These are phyloP conservation scores for Phylloscopus collybita DNA, from an alignment of 2,797 vertebrate genomes.

Conservation along the genomic window DNA sequence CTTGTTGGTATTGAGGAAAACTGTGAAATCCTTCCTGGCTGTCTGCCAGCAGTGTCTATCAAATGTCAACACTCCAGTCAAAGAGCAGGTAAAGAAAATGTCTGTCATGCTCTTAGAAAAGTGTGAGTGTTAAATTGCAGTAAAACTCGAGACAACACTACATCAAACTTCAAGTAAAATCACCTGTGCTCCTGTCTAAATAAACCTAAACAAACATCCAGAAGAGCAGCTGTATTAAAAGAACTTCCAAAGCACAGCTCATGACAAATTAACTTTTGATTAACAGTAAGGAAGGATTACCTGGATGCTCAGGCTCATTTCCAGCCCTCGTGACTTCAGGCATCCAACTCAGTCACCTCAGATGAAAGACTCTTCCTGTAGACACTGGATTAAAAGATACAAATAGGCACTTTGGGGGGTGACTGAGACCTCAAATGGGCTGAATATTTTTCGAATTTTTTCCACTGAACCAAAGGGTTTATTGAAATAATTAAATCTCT, in stretches of 20 bases:
- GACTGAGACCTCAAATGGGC: not conserved
- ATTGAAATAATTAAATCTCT: not conserved
- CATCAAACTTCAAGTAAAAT: not conserved
- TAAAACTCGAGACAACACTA: not conserved
- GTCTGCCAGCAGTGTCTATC: slow-evolving; percentile 98
- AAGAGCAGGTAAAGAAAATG: slow-evolving; percentile 90
- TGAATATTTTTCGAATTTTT: not conserved
- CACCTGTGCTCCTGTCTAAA: not conserved
- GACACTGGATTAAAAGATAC: not conserved
- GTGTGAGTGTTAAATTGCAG: not conserved
- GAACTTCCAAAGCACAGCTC: not conserved
- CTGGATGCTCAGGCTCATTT: not conserved
- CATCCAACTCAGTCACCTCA: not conserved
- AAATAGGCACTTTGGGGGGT: not conserved
- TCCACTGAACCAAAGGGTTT: not conserved
- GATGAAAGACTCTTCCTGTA: not conserved
- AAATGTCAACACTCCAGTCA: slow-evolving; percentile 97
- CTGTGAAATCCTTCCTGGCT: slow-evolving; percentile 97
- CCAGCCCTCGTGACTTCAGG: not conserved
- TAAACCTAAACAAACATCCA: not conserved
- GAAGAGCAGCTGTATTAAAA: not conserved
- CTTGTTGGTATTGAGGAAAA: slow-evolving; percentile 92
- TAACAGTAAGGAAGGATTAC: not conserved
- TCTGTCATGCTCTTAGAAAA: not conserved
- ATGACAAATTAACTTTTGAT: not conserved